Evolutionary conservation across 1,140 invertebrate species (phyloP).

Genomic region (Coenobita brevimanus): DNA sequence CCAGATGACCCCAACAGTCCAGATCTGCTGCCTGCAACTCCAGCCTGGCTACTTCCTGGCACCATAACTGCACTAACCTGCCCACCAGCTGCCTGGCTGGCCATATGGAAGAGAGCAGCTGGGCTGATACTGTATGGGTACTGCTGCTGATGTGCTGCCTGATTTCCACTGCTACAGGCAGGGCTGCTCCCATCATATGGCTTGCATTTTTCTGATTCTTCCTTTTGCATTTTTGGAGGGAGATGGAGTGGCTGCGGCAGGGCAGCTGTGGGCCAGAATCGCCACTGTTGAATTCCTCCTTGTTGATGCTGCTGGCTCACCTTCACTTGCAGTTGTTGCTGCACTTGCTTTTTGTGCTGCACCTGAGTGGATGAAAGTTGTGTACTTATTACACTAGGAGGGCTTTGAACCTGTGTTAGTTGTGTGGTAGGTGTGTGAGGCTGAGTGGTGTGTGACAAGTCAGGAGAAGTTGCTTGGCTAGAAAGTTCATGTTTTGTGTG

Average conservation of each 20-base stretch:
- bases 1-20: conserved; percentile 8
- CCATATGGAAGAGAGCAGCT: conserved; percentile 56
- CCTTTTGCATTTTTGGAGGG: conserved; percentile 37
- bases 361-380: neutral
- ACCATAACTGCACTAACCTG: conserved; percentile 49
- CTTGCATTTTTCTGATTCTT: conserved; percentile 12
- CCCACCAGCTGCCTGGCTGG: conserved; percentile 52
- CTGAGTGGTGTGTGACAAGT: no score
- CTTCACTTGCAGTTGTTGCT: conserved; percentile 18
- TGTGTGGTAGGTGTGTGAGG: neutral
- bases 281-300: conserved; percentile 15
- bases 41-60: conserved; percentile 18
- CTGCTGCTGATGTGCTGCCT: conserved; percentile 42
- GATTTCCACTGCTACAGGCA: conserved; percentile 3
- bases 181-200: neutral
- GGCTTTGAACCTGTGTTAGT: conserved; percentile 7
- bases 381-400: neutral
- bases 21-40: neutral
- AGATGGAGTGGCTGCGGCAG: conserved; percentile 31
- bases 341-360: neutral
- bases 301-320: conserved; percentile 12
- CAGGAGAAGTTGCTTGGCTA: no score
- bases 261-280: conserved; percentile 20
- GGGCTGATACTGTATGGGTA: conserved; percentile 47
- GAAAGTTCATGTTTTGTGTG: no score